Evolutionary conservation across 2,797 vertebrate genomes (phyloP), one percentile per base, ranked within the genome.

Genomic region (Strix occidentalis): DNA sequence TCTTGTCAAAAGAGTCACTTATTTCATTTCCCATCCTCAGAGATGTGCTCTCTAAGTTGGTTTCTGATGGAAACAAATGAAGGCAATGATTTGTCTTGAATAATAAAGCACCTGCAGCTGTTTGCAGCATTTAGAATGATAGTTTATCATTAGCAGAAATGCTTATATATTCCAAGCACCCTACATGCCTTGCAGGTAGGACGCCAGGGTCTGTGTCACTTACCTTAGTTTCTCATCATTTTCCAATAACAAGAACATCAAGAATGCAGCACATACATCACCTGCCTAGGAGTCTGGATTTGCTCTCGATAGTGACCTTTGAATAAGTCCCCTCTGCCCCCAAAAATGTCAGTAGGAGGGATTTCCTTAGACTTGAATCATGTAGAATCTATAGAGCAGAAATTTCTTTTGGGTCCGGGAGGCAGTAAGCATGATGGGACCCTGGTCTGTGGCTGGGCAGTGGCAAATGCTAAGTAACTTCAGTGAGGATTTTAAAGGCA

Each of bases 81-180:
- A 95, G 89, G 89, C 48, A 14, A 81, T 77, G 75, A 95, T 97
- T 94, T 93, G 64, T 72, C 90, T 96, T 94, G 92, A 95, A 94
- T 96, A 97, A 97, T 97, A 97, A 96, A 96, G 88, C 84, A 96
- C 94, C 93, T 97, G 97, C 96, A 96, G 95, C 95, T 90, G 84
- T 86, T 84, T 80, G 56, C 87, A 90, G 58, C 66, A 48, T 94
- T 96, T 74, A 71, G 89, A 93, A 66, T 74, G 89, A 87, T 85
- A 64, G 80, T 9, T 96, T 58, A 84, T 86, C 96, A 94, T 96
- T 84, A 94, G 79, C 76, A 96, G 90, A 75, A 92, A 64, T 0
- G 5, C 66, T 95, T 78, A 85, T 37, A 77, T 90, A 96, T 96
- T 95, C 92, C 7, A 37, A 96, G 78, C 80, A 91, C 48, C 87